phyloP scores from a whole-genome alignment of 2,797 vertebrate species.

The Intellagama lesueurii region DNA sequence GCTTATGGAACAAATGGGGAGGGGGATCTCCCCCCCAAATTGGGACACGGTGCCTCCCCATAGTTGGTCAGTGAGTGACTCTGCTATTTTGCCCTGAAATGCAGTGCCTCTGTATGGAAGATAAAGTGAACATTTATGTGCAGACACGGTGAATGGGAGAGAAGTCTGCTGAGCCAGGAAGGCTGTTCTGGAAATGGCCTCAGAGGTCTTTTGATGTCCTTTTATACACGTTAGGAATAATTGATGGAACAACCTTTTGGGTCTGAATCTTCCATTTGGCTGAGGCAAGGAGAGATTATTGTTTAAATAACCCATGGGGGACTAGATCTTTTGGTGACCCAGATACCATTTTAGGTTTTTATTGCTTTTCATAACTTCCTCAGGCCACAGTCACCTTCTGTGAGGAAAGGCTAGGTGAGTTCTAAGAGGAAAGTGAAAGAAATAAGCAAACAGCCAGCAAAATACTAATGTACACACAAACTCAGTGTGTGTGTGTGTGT shows the following conservation, averaged over 20 bases:
- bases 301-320: slow-evolving; percentile 65
- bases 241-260: slow-evolving; percentile 75
- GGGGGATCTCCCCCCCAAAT: no score
- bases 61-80: background rate
- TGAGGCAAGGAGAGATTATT: slow-evolving; percentile 66
- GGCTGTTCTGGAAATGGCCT: slow-evolving; percentile 40
- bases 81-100: background rate
- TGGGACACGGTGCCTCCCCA: no score
- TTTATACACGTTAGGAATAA: slow-evolving; percentile 67
- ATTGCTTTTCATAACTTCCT: slow-evolving; percentile 74
- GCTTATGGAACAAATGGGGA: background rate
- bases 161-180: slow-evolving; percentile 28
- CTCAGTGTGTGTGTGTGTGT: background rate
- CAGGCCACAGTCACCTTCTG: slow-evolving; percentile 59
- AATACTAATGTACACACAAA: background rate
- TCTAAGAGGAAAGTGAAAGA: slow-evolving; percentile 51
- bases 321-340: slow-evolving; percentile 75
- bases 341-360: slow-evolving; percentile 73
- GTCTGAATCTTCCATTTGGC: slow-evolving; percentile 62
- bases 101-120: background rate
- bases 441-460: slow-evolving; percentile 30
- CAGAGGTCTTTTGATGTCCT: slow-evolving; percentile 44
- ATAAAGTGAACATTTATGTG: slow-evolving; percentile 22
- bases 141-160: background rate
- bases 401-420: slow-evolving; percentile 49